These are phyloP conservation scores for Nemurella pictetii DNA, from an alignment of 2,888 invertebrate species.

Conservation along the genomic window DNA sequence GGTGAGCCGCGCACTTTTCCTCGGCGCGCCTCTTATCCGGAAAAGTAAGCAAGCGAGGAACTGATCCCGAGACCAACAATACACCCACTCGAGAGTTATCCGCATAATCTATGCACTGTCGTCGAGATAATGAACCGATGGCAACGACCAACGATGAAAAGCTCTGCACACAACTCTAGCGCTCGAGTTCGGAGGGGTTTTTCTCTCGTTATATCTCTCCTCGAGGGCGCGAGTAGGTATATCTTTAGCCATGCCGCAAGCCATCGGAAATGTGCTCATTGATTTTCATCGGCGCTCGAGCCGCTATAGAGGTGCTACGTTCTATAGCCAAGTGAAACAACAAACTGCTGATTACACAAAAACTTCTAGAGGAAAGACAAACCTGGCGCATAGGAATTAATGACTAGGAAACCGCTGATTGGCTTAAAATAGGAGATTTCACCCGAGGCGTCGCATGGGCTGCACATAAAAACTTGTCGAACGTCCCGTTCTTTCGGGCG, in stretches of 20 bases:
- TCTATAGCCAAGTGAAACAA: background rate
- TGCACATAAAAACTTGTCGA: background rate
- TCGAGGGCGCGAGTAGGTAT: background rate
- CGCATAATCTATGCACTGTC: background rate
- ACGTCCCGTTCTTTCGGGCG: background rate
- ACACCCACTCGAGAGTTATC: background rate
- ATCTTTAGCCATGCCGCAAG: background rate
- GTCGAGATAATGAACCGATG: background rate
- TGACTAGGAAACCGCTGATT: background rate
- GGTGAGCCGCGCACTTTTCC: background rate
- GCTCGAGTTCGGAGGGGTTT: background rate
- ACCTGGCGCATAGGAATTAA: background rate
- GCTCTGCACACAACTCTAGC: background rate
- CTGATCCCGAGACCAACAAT: background rate
- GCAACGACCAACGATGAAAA: background rate
- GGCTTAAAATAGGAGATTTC: background rate
- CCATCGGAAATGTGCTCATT: background rate
- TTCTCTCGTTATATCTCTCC: background rate
- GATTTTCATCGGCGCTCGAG: background rate
- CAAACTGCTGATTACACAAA: background rate
- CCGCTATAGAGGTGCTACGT: background rate
- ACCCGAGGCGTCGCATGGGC: background rate
- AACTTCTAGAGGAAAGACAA: background rate
- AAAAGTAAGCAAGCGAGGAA: background rate
- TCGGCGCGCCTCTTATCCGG: background rate